These are phyloP conservation scores for Scomber scombrus DNA, from an alignment of 2,113 vertebrate species.

Conservation along the genomic window DNA sequence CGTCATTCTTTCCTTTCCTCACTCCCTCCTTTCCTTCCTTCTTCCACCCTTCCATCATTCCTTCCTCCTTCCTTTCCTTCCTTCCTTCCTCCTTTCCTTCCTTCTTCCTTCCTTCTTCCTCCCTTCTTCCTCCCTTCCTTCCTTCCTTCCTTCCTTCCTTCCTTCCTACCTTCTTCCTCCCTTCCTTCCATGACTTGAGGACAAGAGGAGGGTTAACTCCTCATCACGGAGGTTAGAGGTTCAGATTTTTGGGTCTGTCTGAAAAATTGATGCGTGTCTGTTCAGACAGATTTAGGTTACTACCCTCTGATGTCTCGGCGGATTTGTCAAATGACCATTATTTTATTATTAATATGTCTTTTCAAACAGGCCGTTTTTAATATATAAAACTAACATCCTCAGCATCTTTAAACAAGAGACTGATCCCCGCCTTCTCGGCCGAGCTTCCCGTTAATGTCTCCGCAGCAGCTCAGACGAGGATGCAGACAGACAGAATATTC, in stretches of 20 bases:
- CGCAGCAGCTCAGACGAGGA: conserved; percentile 17
- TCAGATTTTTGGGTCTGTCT: no score
- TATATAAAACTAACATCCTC: not conserved
- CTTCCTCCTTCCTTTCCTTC: rapidly evolving
- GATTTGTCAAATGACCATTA: no score
- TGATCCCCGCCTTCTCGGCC: not conserved
- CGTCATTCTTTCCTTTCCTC: no score
- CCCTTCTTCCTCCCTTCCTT: no score
- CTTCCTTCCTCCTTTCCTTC: rapidly evolving
- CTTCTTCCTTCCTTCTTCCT: no score
- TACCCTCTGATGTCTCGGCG: not conserved
- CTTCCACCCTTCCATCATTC: rapidly evolving
- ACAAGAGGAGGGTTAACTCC: rapidly evolving
- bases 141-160: no score
- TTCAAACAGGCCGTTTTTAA: not conserved
- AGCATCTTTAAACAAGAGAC: not conserved
- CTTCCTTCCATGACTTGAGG: no score
- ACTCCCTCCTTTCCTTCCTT: no score
- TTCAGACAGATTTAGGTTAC: not conserved
- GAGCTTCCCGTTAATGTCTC: not conserved
- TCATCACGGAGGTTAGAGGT: no score
- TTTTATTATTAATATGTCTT: no score
- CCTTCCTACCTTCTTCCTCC: no score
- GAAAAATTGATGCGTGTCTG: not conserved
- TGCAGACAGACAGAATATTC: conserved; percentile 50